Evolutionary conservation across 2,888 invertebrate species (phyloP), one percentile per base, ranked within the genome.

Genomic region (Acleris cristana): DNA sequence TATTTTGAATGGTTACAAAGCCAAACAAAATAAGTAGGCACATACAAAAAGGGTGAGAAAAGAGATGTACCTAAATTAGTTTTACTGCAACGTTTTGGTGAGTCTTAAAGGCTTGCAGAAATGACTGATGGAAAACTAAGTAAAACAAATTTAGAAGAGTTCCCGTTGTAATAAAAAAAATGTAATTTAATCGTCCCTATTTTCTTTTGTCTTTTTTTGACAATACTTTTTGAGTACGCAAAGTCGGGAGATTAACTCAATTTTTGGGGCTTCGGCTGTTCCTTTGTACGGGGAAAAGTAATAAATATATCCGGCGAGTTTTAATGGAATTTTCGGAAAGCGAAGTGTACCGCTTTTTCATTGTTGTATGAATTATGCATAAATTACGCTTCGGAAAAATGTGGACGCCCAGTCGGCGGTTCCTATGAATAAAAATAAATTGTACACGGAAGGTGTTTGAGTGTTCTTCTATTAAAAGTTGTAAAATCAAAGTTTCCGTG

Each of bases 181-280:
- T 76, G 69, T 79, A 81, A 84, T 80, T 79, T 76, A 75, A 81
- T 82, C 81, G 53, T 78, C 74, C 77, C 81, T 76, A 78, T 81
- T 77, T 79, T 79, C 77, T 78, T 76, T 76, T 80, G 76, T 78
- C 70, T 76, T 76, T 77, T 63, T 74, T 55, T 52, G 51, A 45
- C 69, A 69, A 78, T 79, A 80, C 76, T 83, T 80, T 78, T 79
- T 76, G 79, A 78, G 79, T 79, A 76, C 76, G 78, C 77, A 77
- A 80, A 79, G 80, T 82, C 80, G 77, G 76, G 75, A 85, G 80
- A 85, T 85, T 86, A 86, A 86, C 84, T 84, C 82, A 85, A 86
- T 85, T 85, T 85, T 80, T 77, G 76, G 75, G 79, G 77, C 78
- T 76, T 76, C 76, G 76, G 80, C 77, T 80, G 76, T 81, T 82